Conservation (phyloP, 2,113 vertebrate genomes). For the Prionailurus viverrinus region DNA sequence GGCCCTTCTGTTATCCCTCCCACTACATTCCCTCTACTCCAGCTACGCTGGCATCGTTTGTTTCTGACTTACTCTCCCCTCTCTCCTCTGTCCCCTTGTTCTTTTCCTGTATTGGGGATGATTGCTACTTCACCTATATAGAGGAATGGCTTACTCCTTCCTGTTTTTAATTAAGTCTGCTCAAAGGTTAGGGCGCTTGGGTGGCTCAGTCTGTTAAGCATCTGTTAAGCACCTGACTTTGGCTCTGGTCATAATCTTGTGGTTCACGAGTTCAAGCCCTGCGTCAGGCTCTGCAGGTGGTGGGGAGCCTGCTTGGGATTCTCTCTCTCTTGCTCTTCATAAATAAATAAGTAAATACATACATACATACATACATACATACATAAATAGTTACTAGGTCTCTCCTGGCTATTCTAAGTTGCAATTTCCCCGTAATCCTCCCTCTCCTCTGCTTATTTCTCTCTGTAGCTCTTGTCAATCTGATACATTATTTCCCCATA, state of each 20-base stretch:
- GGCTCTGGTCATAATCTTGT: no score
- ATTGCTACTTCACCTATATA: neutral
- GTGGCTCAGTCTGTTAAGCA: no score
- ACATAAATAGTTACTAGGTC: neutral
- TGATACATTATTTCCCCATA: neutral
- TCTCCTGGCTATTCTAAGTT: neutral
- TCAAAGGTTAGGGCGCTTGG: neutral
- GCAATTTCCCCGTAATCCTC: neutral
- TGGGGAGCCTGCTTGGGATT: no score
- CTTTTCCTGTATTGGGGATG: neutral
- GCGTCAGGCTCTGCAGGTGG: no score
- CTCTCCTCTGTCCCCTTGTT: neutral
- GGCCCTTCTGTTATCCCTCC: neutral
- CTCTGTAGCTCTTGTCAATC: neutral
- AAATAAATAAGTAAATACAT: no score
- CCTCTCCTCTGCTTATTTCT: neutral
- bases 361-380: no score
- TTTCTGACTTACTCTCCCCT: neutral
- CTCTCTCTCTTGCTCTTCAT: no score
- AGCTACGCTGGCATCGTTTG: neutral
- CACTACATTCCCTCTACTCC: neutral
- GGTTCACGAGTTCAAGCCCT: no score
- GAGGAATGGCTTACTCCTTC: neutral
- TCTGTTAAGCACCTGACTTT: no score
- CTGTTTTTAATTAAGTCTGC: neutral